Evolutionary conservation across 2,113 vertebrate genomes (phyloP), one percentile per base, ranked within the genome.

Genomic region (Tragulus kanchil): DNA sequence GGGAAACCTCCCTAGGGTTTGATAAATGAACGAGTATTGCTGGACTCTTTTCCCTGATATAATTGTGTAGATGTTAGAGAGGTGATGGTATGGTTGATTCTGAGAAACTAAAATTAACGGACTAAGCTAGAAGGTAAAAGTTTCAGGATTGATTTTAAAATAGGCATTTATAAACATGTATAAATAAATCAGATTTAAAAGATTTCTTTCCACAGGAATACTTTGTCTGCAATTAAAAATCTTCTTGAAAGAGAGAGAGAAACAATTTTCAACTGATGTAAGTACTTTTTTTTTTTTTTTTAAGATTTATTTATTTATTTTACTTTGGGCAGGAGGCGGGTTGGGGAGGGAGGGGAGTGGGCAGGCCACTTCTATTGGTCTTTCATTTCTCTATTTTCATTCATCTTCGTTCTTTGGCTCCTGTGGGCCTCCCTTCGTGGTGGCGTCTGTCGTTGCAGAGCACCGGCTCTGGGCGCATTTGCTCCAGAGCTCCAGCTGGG

Each of bases 171-270:
- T 91, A 96, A 94, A 82, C 21, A 64, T 81, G 36, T 42, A 65
- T 67, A 89, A 90, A 81, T 77, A 83, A 83, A 83, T 62, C 19
- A 84, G 50, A 84, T 67, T 56, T 82, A 48, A 94, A 61, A 69
- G 79, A 75, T 19, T 83, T 90, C 19, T 86, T 88, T 94, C 31
- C 54, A 31, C 2, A 87, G 12, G 21, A 83, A 90, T 77, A 78
- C 21, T 87, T 95, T 83, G 86, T 48, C 50, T 89, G 42, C 90
- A 95, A 85, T 95, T 96, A 84, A 93, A 95, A 93, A 52, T 16
- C 17, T 89, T 45, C 82, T 50, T 54, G 56, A 25, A n/a, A 42
- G 52, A 81, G 45, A 95, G 17, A 87, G 17, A 93, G 19, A 83
- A 87, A 36, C 36, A 88, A 79, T 85, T 95, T 78, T 71, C 56